A percentile compares a stretch with the other conserved stretches of the same genome.
Evolutionary conservation across 2,888 invertebrate genomes (phyloP).

Genomic region (Megaustenia siamemsis): DNA sequence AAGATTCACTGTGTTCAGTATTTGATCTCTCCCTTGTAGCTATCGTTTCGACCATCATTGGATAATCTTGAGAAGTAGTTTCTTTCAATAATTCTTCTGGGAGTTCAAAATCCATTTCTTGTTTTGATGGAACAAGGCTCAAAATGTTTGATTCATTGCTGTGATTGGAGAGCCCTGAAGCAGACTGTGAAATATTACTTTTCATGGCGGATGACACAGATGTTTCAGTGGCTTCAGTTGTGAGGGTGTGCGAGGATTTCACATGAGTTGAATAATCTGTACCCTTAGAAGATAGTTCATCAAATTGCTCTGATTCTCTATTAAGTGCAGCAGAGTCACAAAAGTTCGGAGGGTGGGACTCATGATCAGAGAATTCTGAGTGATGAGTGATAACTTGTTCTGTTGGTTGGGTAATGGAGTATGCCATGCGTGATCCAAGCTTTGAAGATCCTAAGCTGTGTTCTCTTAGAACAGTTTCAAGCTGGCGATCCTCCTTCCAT

Average conservation of each 20-base stretch:
- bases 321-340: background rate
- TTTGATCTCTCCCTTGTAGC: background rate
- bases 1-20: conserved; percentile 39
- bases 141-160: conserved; percentile 57
- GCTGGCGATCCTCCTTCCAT: conserved; percentile 57
- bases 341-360: background rate
- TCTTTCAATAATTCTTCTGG: conserved; percentile 25
- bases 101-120: conserved; percentile 29
- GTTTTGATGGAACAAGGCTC: conserved; percentile 22
- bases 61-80: background rate
- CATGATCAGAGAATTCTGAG: background rate
- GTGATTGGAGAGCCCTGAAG: conserved; percentile 71
- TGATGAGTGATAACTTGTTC: background rate
- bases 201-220: conserved; percentile 46
- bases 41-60: background rate
- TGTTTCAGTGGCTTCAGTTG: conserved; percentile 26
- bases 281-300: background rate
- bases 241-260: conserved; percentile 34
- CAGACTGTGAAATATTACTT: conserved; percentile 66
- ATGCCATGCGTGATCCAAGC: conserved; percentile 71
- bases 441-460: conserved; percentile 66
- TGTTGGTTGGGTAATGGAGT: conserved; percentile 45
- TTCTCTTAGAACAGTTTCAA: conserved; percentile 68
- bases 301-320: background rate
- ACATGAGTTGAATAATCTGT: background rate